Evolutionary conservation across 2,113 vertebrate species (phyloP).

Genomic region (Forbesichthys papilliferus): DNA sequence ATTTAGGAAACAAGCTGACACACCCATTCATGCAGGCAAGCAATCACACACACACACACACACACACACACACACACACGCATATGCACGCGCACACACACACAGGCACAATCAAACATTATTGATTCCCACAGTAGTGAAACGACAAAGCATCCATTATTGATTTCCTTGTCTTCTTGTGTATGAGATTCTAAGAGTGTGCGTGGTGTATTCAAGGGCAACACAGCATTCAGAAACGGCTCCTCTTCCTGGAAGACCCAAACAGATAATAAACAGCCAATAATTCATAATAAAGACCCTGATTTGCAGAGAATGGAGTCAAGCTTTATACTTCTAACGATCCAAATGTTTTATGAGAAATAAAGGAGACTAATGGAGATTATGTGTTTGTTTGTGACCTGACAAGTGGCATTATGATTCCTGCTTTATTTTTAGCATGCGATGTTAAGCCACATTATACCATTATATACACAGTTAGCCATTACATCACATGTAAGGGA

Average conservation of each 20-base stretch:
- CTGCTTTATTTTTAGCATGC: slow-evolving; percentile 31
- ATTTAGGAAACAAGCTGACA: slow-evolving; percentile 48
- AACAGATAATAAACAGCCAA: slow-evolving; percentile 26
- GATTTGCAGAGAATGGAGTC: neutral
- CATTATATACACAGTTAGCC: slow-evolving; percentile 44
- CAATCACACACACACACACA: slow-evolving; percentile 27
- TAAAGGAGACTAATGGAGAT: slow-evolving; percentile 12
- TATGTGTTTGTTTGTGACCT: slow-evolving; percentile 7
- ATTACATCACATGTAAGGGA: slow-evolving; percentile 52
- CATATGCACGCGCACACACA: slow-evolving; percentile 19
- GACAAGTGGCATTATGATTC: slow-evolving; percentile 28
- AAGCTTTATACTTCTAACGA: slow-evolving; percentile 13
- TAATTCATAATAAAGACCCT: neutral
- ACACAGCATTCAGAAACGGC: slow-evolving; percentile 41
- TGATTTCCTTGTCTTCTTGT: slow-evolving; percentile 65
- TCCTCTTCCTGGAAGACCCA: slow-evolving; percentile 44
- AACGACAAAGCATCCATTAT: slow-evolving; percentile 74
- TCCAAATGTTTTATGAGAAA: slow-evolving; percentile 16
- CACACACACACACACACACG: slow-evolving; percentile 2
- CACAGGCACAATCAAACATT: slow-evolving; percentile 46
- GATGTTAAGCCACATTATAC: slow-evolving; percentile 39
- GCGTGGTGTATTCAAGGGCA: slow-evolving; percentile 65
- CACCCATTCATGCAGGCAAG: slow-evolving; percentile 49
- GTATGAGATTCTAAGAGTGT: slow-evolving; percentile 65
- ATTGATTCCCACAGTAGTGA: slow-evolving; percentile 62